A percentile compares a stretch with the other conserved stretches of the same genome.
Evolutionary conservation across 2,113 vertebrate species (phyloP).

Genomic region (Eudyptes chrysolophus): DNA sequence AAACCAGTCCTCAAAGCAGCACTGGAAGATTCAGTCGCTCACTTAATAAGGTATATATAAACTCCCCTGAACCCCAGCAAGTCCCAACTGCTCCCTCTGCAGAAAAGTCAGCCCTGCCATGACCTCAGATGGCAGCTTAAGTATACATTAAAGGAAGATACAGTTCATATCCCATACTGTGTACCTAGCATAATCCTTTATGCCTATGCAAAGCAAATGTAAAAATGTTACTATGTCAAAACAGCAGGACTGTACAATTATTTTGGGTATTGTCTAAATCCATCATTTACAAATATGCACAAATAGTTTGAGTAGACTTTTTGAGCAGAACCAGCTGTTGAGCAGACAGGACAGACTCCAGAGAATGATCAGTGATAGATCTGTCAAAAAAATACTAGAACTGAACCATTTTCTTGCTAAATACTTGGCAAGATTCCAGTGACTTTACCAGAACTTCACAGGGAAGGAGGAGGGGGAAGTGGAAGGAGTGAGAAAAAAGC

Average conservation of each 20-base stretch:
- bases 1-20: background rate
- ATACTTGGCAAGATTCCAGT: background rate
- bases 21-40: background rate
- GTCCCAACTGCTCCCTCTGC: background rate
- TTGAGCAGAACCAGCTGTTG: background rate
- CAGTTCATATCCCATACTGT: background rate
- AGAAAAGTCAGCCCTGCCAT: background rate
- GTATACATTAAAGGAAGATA: background rate
- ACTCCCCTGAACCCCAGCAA: background rate
- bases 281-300: background rate
- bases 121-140: background rate
- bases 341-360: background rate
- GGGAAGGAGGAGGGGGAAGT: background rate
- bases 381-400: background rate
- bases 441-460: background rate
- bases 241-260: background rate
- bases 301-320: background rate
- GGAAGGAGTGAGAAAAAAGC: background rate
- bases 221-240: background rate
- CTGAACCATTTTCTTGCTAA: background rate
- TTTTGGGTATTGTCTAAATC: background rate
- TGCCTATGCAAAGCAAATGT: background rate
- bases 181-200: background rate
- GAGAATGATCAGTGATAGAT: background rate
- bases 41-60: background rate